Base-by-base conservation (phyloP, 2,113 vertebrate genomes). In the Rhynchomys soricoides region DNA sequence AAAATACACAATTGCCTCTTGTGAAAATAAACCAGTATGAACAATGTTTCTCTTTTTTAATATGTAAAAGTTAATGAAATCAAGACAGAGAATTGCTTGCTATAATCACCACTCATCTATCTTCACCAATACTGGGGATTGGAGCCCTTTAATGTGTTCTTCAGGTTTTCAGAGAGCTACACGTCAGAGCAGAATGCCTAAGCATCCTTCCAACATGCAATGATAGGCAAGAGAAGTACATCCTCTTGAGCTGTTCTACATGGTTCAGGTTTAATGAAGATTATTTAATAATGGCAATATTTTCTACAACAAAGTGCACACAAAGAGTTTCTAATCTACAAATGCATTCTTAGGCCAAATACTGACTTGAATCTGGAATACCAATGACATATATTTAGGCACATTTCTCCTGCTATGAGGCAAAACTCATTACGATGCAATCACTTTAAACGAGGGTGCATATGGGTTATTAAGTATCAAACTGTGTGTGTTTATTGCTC, bases 391-490 rank as follows among this genome's bases (percentile, higher is more conserved):
- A 86, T 83, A 96, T 96, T 97, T 97, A 97, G 93, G 95, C 70
- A 95, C 83, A 70, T 88, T 93, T 97, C 64, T 57, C 50, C 73
- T 71, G 62, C 92, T 95, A 87, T 83, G 93, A 97, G 75, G 86
- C 90, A 95, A 97, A 97, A 96, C 83, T 98, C 96, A 97, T 98
- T 98, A 96, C 96, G 95, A 97, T 96, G 86, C 89, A 93, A 93
- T 96, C 95, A 95, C 43, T 95, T 96, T 97, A 97, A 97, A 95
- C 1, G 75, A 68, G n/a, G 91, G 68, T 96, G 89, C 83, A 93
- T 94, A 96, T 87, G 96, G 96, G 93, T 97, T 98, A 97, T 97
- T 98, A 97, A 97, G 96, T 97, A 97, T 96, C 96, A 98, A 98
- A 98, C 95, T 95, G 95, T 88, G 96, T 97, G 96, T 97, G 95